These are phyloP conservation scores for Chironomus striatipennis DNA, from an alignment of 1,140 invertebrate genomes.

Conservation along the genomic window DNA sequence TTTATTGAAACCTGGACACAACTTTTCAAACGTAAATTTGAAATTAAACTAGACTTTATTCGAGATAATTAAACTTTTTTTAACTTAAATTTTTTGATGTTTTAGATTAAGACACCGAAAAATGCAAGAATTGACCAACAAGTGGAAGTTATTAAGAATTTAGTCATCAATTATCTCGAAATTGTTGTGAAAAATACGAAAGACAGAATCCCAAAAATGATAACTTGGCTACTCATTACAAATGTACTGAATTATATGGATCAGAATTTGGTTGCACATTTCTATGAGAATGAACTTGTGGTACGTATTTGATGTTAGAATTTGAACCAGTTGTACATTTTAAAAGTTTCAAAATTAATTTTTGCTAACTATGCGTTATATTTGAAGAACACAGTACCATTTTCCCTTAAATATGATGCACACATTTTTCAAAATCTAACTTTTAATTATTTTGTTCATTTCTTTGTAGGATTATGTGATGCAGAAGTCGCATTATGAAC, in stretches of 20 bases:
- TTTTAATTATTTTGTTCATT: slow-evolving; percentile 24
- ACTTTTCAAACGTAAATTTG: neutral
- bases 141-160: slow-evolving; percentile 97
- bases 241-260: slow-evolving; percentile 97
- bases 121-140: slow-evolving; percentile 95
- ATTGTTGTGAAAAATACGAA: slow-evolving; percentile 99
- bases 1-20: neutral
- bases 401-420: slow-evolving; percentile 21
- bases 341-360: too few species aligned
- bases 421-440: too few species aligned
- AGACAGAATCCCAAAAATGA: slow-evolving; percentile 95
- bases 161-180: slow-evolving; percentile 99
- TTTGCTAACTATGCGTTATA: too few species aligned
- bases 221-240: slow-evolving; percentile 98
- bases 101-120: slow-evolving; percentile 44
- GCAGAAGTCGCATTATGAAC: slow-evolving; percentile 98
- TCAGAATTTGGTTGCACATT: slow-evolving; percentile 87
- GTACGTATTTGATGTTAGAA: slow-evolving; percentile 45
- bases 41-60: neutral
- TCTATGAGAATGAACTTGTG: slow-evolving; percentile 96
- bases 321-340: too few species aligned
- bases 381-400: too few species aligned
- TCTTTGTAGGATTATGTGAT: slow-evolving; percentile 79
- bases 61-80: neutral
- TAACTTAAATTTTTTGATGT: slow-evolving; percentile 27